Percentiles rank a stretch among this genome's conserved stretches.
These are phyloP conservation scores for Pseudopipra pipra DNA, from an alignment of 2,113 vertebrate genomes.

Conservation along the genomic window DNA sequence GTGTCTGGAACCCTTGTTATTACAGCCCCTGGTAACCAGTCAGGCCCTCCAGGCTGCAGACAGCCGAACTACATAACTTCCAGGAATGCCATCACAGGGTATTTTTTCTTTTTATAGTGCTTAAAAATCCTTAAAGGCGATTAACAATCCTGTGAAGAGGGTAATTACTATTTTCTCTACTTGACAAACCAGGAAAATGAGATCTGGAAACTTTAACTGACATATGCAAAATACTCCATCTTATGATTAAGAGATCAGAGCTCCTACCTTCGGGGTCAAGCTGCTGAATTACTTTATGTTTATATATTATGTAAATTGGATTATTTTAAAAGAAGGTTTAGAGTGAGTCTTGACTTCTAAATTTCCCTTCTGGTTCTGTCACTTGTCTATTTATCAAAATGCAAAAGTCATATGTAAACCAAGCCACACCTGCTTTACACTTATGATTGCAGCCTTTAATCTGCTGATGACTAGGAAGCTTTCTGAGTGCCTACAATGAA, in stretches of 20 bases:
- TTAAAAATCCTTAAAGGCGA: neutral
- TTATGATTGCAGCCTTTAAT: neutral
- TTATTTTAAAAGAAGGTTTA: neutral
- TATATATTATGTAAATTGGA: neutral
- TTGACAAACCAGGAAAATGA: neutral
- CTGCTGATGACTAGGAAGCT: neutral
- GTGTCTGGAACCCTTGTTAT: neutral
- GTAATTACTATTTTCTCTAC: conserved; percentile 8
- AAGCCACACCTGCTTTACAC: conserved; percentile 4
- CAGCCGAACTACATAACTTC: neutral
- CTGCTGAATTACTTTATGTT: neutral
- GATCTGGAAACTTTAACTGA: neutral
- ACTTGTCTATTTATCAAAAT: neutral
- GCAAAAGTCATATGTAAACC: neutral
- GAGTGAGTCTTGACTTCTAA: neutral
- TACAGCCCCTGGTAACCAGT: neutral
- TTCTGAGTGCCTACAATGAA: neutral
- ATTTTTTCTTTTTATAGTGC: neutral
- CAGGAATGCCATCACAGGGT: neutral
- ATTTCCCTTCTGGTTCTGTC: neutral
- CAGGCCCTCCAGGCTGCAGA: neutral
- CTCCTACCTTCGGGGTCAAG: neutral
- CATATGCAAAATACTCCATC: neutral
- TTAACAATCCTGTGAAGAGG: neutral
- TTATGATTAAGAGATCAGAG: conserved; percentile 35